These are phyloP conservation scores for Danio kyathit DNA, from an alignment of 2,797 vertebrate genomes.

Conservation along the genomic window DNA sequence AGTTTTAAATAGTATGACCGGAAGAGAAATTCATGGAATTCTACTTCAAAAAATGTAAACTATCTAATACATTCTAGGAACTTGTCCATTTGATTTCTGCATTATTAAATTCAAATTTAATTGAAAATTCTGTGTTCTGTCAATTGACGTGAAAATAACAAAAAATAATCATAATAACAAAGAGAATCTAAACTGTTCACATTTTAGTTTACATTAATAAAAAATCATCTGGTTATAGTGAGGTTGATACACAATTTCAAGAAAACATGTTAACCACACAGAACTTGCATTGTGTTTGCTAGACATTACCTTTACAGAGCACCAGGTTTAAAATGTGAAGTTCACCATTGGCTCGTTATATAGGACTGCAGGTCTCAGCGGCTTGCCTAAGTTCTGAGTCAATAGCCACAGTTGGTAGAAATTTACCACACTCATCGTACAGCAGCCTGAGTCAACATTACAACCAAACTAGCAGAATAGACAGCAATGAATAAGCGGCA, in stretches of 20 bases:
- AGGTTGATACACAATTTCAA: not conserved
- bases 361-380: not conserved
- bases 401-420: slow-evolving; percentile 50
- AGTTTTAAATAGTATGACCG: no score
- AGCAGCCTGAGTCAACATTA: slow-evolving; percentile 40
- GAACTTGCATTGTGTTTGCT: not conserved
- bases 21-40: no score
- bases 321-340: slow-evolving; percentile 4
- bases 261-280: not conserved
- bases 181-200: no score
- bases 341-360: not conserved
- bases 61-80: not conserved
- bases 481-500: not conserved
- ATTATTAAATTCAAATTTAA: not conserved
- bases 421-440: slow-evolving; percentile 33
- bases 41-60: no score
- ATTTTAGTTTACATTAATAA: not conserved
- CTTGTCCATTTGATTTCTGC: not conserved
- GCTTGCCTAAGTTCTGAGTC: slow-evolving; percentile 7
- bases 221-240: not conserved
- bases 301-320: not conserved
- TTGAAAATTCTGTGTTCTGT: not conserved
- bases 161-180: not conserved
- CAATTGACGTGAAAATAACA: no score
- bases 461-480: slow-evolving; percentile 14